Evolutionary conservation across 1,140 invertebrate genomes (phyloP), one percentile per base, ranked within the genome.

Genomic region (Scaptomyza montana): DNA sequence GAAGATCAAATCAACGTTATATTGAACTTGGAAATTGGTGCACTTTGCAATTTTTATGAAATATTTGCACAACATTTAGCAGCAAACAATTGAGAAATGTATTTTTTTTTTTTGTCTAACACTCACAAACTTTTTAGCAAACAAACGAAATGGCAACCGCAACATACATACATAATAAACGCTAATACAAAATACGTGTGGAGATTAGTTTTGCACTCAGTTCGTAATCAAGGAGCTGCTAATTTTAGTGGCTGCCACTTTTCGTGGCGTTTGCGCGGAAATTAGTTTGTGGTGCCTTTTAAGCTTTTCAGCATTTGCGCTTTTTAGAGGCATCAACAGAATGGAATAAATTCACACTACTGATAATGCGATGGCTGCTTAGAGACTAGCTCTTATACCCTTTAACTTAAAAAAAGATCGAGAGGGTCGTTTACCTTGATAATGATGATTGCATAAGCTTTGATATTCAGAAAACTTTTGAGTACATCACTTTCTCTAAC

Each of bases 161-260:
- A 10, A 53, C 46, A 62, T 3, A 0, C n/a, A 59, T 5, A 46
- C 41, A 59, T 47, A 47, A 21, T 43, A 47, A 66, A 71, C 19
- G 54, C 16, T 51, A 46, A 63, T 50, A 63, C 49, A 61, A 66
- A 75, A 69, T 80, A 50, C 28, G 43, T 55, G 41, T n/a, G 43
- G 43, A 63, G 75, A 74, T 84, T 78, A 68, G 67, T 62, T 73
- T 56, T 41, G 16, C 9, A 49, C 30, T 21, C 49, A 25, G 47
- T 41, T 50, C 12, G 62, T 59, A 67, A 72, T 72, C 63, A 68
- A 61, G 49, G 55, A 61, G 59, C 51, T 61, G 77, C 30, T 56
- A 71, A 62, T 80, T 86, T 77, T 59, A 77, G 59, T 64, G 57
- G 21, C 36, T 77, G 50, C 60, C 51, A 64, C 60, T 78, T 81